phyloP scores from a whole-genome alignment of 2,113 vertebrate species.

The Phylloscopus whistleri region DNA sequence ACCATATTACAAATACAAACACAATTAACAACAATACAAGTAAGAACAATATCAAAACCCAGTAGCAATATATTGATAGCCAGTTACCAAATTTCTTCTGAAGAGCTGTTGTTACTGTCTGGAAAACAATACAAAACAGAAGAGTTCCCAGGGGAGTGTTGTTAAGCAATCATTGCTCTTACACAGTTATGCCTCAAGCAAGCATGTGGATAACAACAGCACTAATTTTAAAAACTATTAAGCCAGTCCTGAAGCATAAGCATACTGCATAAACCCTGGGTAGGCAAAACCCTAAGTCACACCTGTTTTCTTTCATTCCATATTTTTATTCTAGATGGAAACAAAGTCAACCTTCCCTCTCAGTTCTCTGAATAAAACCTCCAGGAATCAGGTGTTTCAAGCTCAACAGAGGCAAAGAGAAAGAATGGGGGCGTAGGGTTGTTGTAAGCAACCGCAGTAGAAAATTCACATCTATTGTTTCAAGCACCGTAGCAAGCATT shows the following conservation, averaged over 20 bases:
- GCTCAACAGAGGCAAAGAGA: neutral
- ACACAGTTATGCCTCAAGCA: neutral
- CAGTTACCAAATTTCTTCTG: neutral
- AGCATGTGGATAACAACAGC: neutral
- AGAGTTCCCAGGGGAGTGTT: neutral
- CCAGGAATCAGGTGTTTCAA: neutral
- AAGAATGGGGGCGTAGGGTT: neutral
- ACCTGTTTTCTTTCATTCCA: neutral
- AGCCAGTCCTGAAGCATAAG: neutral
- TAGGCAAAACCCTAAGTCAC: neutral
- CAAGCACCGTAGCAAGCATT: neutral
- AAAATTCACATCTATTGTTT: neutral
- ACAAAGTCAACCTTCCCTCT: neutral
- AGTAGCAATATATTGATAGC: neutral
- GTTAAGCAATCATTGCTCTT: neutral
- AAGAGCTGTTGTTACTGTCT: neutral
- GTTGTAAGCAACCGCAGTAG: neutral
- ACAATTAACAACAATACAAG: neutral
- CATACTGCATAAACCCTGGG: neutral
- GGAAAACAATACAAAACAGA: neutral
- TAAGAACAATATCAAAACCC: neutral
- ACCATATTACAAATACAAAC: neutral
- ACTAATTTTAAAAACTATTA: neutral
- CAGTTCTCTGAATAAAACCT: neutral
- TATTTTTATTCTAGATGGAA: neutral